phyloP scores from a whole-genome alignment of 2,888 invertebrate species.

The Caradrina clavipalpis region DNA sequence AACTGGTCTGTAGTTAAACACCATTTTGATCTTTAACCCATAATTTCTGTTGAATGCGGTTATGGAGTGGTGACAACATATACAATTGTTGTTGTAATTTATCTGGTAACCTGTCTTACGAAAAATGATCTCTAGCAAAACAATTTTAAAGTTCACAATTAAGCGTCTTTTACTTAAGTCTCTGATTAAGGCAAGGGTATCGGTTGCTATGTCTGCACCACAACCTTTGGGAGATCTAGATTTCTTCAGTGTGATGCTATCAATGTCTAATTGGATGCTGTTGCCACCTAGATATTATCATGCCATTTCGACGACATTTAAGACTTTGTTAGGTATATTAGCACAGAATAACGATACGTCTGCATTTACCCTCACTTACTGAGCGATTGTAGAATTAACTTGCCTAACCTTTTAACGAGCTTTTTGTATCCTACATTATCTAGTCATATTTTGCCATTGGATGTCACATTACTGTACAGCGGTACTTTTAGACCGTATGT shows the following conservation, averaged over 20 bases:
- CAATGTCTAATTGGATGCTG: conserved; percentile 44
- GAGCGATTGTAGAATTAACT: background rate
- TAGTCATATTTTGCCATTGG: conserved; percentile 13
- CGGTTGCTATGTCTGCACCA: conserved; percentile 10
- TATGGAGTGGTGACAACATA: conserved; percentile 13
- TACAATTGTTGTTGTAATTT: background rate
- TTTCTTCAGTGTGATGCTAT: conserved; percentile 36
- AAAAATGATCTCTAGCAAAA: background rate
- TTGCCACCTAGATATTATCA: conserved; percentile 34
- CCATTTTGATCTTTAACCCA: conserved; percentile 33
- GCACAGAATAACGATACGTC: background rate
- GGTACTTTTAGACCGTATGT: conserved; percentile 34
- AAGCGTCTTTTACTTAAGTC: background rate
- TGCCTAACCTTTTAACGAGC: background rate
- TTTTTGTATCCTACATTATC: conserved; percentile 12
- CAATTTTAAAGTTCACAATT: conserved; percentile 19
- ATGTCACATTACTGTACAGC: conserved; percentile 36
- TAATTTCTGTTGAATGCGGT: conserved; percentile 13
- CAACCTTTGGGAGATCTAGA: conserved; percentile 45
- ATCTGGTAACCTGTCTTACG: background rate
- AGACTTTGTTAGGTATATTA: background rate
- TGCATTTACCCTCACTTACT: background rate
- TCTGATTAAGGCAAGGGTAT: conserved; percentile 27
- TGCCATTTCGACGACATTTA: conserved; percentile 19
- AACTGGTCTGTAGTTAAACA: conserved; percentile 5